A percentile compares a stretch with the other conserved stretches of the same genome.
These are phyloP conservation scores for Okapia johnstoni DNA, from an alignment of 2,113 vertebrate species.

Conservation along the genomic window DNA sequence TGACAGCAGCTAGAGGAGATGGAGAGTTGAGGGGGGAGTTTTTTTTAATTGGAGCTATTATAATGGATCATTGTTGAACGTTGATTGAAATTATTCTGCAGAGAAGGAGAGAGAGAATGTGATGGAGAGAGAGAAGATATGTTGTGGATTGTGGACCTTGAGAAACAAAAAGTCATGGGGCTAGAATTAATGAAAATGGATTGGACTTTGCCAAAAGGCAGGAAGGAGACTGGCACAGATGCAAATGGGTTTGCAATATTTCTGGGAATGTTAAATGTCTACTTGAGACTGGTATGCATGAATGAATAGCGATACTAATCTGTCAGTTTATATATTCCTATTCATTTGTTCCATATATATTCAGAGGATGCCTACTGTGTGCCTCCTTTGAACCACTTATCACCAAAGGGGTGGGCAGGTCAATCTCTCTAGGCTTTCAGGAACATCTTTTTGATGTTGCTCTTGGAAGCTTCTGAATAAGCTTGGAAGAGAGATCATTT, in stretches of 20 bases:
- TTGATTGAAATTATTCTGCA: background rate
- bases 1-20: background rate
- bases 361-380: background rate
- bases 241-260: background rate
- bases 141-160: background rate
- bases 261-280: background rate
- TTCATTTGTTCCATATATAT: background rate
- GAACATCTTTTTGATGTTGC: background rate
- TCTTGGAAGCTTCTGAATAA: background rate
- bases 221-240: background rate
- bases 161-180: background rate
- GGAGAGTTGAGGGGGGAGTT: background rate
- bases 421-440: background rate
- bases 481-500: background rate
- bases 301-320: background rate
- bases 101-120: background rate
- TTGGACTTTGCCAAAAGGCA: background rate
- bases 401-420: background rate
- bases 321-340: background rate
- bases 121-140: background rate
- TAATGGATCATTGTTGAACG: background rate
- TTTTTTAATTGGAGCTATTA: background rate
- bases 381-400: background rate
- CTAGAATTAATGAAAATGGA: background rate
- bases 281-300: background rate